Evolutionary conservation across 2,113 vertebrate species (phyloP).

Genomic region (Tenebrosternarchus preto): DNA sequence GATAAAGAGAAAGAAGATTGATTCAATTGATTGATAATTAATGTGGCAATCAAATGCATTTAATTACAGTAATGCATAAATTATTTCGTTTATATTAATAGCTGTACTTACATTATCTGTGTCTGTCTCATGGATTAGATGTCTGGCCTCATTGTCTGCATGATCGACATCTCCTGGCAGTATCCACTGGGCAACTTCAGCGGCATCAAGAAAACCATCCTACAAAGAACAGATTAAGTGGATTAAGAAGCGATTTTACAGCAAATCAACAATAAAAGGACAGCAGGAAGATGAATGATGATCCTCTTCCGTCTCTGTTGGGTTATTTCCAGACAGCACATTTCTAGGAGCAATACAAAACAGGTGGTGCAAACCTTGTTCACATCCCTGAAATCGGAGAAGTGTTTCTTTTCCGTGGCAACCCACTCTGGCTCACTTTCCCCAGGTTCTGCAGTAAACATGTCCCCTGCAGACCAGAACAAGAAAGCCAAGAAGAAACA

Average conservation of each 20-base stretch:
- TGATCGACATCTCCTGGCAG: conserved; percentile 85
- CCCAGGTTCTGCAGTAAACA: conserved; percentile 73
- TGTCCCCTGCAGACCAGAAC: conserved; percentile 75
- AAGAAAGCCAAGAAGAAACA: neutral
- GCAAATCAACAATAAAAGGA: too few relatives aligned
- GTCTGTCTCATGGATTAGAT: conserved; percentile 85
- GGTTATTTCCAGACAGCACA: neutral
- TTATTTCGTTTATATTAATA: neutral
- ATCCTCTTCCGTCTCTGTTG: neutral
- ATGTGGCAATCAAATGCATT: neutral
- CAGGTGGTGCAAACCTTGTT: conserved; percentile 71
- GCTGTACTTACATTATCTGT: conserved; percentile 75
- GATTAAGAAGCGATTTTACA: neutral
- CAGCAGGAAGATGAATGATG: neutral
- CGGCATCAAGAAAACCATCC: conserved; percentile 80
- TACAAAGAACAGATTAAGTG: conserved; percentile 35
- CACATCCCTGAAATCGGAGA: conserved; percentile 81
- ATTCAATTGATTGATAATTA: conserved; percentile 7
- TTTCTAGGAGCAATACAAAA: neutral
- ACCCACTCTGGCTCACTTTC: conserved; percentile 86
- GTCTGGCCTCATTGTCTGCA: conserved; percentile 84
- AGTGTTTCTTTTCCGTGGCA: conserved; percentile 82
- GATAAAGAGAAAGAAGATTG: conserved; percentile 18
- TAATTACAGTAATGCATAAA: neutral
- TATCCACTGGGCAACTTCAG: conserved; percentile 83